Base-by-base conservation (phyloP, 1,140 invertebrate species). In the Heliconius eleuchia region DNA sequence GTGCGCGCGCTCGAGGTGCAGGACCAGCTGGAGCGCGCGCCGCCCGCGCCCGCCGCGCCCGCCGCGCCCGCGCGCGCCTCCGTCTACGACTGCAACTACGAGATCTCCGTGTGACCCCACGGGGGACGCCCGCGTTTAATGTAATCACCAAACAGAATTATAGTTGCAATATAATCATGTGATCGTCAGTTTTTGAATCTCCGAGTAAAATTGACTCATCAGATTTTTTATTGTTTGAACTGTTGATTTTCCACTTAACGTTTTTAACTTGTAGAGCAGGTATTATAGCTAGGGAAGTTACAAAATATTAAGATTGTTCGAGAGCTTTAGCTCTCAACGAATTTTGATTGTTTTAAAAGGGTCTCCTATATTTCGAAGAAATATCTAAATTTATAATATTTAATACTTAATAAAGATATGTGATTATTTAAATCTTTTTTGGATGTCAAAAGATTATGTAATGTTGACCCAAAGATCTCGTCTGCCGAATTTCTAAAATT, bases 41-140 rank as follows among this genome's bases (percentile, higher is more conserved):
- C 8, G 7, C 42, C 42, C 42, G 42, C 95, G 75, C 95, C 95
- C 8, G 95, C 96, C 30, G 97, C 96, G n/a, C 97, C 96, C 50
- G 97, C 96, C 34, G 97, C 96, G n/a, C 97, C 96, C 50, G 97
- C 96, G 34, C 96, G 98, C 81, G 97, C 97, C 82, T 98, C 97
- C 94, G 97, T 98, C 78, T 99, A 99, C 92, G 98, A 99, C 94
- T 98, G 98, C 97, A 98, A 98, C 95, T 99, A 99, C 94, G 98
- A 99, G 95, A 99, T 99, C 94, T 98, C 98, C 77, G 98, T 99
- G 95, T 97, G 92, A 94, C 79, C 50, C 5, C 50, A 13, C 57
- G 75, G 66, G 50, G 89, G 52, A 30, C 72, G 71, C 30, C 57
- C 73, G 78, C 78, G 75, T 79, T 79, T 79, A 79, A 60, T 77